Conservation (phyloP, 2,113 vertebrate genomes). For the Mobula hypostoma region DNA sequence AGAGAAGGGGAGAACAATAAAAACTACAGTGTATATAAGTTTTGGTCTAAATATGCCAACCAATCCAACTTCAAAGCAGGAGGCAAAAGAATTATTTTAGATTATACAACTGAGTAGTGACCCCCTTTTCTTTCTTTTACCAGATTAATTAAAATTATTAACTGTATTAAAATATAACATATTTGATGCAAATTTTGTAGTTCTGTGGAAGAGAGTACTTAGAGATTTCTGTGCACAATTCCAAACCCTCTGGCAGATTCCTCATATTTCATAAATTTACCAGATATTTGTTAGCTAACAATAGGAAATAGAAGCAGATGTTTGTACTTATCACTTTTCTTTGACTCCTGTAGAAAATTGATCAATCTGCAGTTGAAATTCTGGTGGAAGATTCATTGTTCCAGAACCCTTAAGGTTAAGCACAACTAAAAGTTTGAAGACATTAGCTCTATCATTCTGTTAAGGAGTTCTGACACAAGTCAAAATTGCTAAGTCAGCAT, state of each 20-base stretch:
- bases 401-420: too few species aligned
- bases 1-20: too few species aligned
- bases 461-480: too few species aligned
- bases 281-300: neutral
- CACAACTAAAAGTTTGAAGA: too few species aligned
- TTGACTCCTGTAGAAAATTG: too few species aligned
- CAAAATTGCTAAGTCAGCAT: too few species aligned
- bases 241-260: neutral
- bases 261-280: neutral
- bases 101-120: neutral
- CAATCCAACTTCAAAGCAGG: neutral
- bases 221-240: neutral
- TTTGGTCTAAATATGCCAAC: too few species aligned
- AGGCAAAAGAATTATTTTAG: neutral
- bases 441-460: too few species aligned
- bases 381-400: too few species aligned
- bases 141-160: neutral
- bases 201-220: neutral
- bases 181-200: neutral
- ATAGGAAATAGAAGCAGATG: neutral
- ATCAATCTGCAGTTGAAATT: too few species aligned
- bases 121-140: neutral
- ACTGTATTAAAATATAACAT: neutral
- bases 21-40: too few species aligned
- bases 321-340: too few species aligned